Conservation (phyloP, 2,797 vertebrate genomes). For the Clarias pachynema region DNA sequence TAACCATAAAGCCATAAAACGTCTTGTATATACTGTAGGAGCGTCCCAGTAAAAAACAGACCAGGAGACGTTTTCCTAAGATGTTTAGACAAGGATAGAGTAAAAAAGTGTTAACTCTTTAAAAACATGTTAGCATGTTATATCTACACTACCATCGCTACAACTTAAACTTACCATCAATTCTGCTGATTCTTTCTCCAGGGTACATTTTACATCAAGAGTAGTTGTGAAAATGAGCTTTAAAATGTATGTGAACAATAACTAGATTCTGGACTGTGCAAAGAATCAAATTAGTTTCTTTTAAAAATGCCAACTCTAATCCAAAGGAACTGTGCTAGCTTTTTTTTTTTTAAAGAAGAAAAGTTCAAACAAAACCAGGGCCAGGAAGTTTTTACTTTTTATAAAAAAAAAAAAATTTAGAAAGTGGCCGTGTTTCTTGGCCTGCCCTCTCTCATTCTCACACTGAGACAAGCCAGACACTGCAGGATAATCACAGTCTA, state of each 20-base stretch:
- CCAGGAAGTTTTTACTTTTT: slow-evolving; percentile 77
- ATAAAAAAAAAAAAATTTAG: slow-evolving; percentile 3
- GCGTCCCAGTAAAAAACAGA: not conserved
- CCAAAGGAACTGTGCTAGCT: not conserved
- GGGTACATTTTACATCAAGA: not conserved
- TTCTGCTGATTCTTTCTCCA: not conserved
- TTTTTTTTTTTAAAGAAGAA: not conserved
- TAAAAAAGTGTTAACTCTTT: not conserved
- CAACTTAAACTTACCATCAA: not conserved
- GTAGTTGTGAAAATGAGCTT: not conserved
- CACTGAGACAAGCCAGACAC: slow-evolving; percentile 79
- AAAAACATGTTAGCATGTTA: not conserved
- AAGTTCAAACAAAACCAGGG: slow-evolving; percentile 56
- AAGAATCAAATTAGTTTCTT: not conserved
- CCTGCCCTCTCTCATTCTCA: slow-evolving; percentile 70
- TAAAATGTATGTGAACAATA: not conserved
- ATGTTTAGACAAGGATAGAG: not conserved
- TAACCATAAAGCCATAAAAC: no score
- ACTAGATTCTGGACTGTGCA: not conserved
- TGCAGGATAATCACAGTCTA: slow-evolving; percentile 78
- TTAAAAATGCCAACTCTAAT: not conserved
- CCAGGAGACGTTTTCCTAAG: not conserved
- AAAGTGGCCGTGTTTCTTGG: slow-evolving; percentile 65
- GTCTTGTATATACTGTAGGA: no score
- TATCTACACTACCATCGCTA: not conserved